Base-by-base conservation (phyloP, 2,888 invertebrate species). In the Ceramica pisi region DNA sequence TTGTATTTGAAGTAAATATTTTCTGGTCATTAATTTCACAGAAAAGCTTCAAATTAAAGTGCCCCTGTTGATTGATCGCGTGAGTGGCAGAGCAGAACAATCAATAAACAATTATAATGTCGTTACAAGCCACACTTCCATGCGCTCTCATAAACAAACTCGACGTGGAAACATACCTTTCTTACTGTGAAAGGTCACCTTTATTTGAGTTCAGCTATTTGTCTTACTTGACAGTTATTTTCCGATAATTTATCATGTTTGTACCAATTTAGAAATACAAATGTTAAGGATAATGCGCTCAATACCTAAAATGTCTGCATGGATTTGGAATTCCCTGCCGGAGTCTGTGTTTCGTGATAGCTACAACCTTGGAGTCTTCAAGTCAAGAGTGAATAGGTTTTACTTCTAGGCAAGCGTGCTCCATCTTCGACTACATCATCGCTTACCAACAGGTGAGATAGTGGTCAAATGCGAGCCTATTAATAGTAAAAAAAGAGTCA, bases 91-190 rank as follows among this genome's bases (percentile, higher is more conserved):
- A 46, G 53, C 55, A 31, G 41, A 77, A 59, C 67, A 80, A 82
- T 81, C 73, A 81, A 83, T 86, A 82, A 78, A 69, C 79, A 80
- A 86, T 86, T 83, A 87, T 79, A 72, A 75, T 78, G 71, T 76
- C 82, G 73, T 81, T 81, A 86, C 71, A 56, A 68, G 46, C 69
- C 48, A 61, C 62, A 74, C 63, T 73, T 71, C 53, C 48, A 35
- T 19, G 57, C 41, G 21, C 51, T 38, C 14, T 16, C 12, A 38
- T 35, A 51, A 50, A 77, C 59, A 63, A 75, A 61, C 26, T 51
- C 21, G 63, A 41, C 56, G n/a, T 57, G 67, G 41, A 78, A 81
- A 69, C 55, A 44, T 81, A 60, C 41, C 1, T 51, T 53, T 66
- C 26, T 63, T 51, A 55, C 8, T 12, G 6, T 38, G 16, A 41